phyloP scores from a whole-genome alignment of 2,797 vertebrate species.

The Cryptoblepharus egeriae region DNA sequence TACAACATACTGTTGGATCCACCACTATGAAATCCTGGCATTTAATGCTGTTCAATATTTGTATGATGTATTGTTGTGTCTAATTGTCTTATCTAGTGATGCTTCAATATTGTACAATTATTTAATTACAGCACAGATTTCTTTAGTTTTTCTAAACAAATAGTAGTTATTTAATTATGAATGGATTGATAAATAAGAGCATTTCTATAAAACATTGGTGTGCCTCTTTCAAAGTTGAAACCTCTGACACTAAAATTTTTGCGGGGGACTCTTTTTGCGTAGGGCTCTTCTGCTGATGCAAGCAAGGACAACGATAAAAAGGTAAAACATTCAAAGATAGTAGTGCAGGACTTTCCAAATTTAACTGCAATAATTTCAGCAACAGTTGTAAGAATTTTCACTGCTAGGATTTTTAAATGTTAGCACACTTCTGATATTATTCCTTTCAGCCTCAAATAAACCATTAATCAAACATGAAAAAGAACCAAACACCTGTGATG shows the following conservation, averaged over 20 bases:
- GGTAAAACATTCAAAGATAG: background rate
- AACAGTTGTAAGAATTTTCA: background rate
- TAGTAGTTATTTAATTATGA: no score
- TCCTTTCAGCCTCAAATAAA: background rate
- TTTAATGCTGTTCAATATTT: no score
- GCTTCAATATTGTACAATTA: no score
- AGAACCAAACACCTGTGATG: background rate
- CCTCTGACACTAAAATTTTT: background rate
- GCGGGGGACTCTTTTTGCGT: background rate
- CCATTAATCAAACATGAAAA: background rate
- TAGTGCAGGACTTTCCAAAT: background rate
- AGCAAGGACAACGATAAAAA: background rate
- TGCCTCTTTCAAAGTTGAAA: background rate
- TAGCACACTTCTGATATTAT: background rate
- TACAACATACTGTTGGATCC: no score
- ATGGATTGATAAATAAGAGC: no score
- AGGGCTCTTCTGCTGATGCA: background rate
- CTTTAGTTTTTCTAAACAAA: no score
- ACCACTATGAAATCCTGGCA: no score
- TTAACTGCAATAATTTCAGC: background rate
- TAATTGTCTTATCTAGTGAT: no score
- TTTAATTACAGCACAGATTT: no score
- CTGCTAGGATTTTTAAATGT: background rate
- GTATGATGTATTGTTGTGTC: no score
- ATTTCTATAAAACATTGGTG: background rate